phyloP scores from a whole-genome alignment of 1,140 invertebrate genomes.

The Rhagoletis pomonella region DNA sequence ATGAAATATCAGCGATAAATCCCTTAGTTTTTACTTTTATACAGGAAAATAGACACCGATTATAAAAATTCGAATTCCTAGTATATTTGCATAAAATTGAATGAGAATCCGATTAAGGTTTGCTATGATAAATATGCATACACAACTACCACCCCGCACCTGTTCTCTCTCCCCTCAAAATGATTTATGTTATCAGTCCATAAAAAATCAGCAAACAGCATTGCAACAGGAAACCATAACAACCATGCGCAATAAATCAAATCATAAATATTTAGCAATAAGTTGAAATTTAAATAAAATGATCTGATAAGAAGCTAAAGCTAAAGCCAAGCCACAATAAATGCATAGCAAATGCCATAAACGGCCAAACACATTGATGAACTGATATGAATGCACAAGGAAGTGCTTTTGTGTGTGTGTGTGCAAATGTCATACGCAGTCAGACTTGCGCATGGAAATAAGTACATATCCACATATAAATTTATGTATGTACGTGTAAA shows the following conservation, averaged over 20 bases:
- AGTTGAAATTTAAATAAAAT: slow-evolving; percentile 47
- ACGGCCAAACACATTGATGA: slow-evolving; percentile 13
- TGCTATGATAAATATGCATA: not conserved
- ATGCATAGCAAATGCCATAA: not conserved
- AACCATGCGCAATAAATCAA: slow-evolving; percentile 40
- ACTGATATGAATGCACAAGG: slow-evolving; percentile 4
- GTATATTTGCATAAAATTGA: no score
- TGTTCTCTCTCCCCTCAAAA: not conserved
- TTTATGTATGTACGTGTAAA: not conserved
- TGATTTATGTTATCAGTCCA: slow-evolving; percentile 26
- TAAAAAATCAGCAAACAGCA: not conserved
- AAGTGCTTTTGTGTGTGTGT: not conserved
- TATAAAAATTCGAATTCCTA: no score
- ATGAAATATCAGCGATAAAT: no score
- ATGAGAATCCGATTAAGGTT: no score
- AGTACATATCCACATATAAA: not conserved
- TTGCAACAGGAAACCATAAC: slow-evolving; percentile 22
- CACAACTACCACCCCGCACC: not conserved
- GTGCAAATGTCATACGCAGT: not conserved
- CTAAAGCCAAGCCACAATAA: not conserved
- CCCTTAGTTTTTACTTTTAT: no score
- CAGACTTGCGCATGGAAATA: not conserved
- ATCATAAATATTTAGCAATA: slow-evolving; percentile 52
- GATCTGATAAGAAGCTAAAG: slow-evolving; percentile 48
- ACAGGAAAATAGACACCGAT: no score